These are phyloP conservation scores for Heteropelma amictum DNA, from an alignment of 2,888 invertebrate genomes.

Conservation along the genomic window DNA sequence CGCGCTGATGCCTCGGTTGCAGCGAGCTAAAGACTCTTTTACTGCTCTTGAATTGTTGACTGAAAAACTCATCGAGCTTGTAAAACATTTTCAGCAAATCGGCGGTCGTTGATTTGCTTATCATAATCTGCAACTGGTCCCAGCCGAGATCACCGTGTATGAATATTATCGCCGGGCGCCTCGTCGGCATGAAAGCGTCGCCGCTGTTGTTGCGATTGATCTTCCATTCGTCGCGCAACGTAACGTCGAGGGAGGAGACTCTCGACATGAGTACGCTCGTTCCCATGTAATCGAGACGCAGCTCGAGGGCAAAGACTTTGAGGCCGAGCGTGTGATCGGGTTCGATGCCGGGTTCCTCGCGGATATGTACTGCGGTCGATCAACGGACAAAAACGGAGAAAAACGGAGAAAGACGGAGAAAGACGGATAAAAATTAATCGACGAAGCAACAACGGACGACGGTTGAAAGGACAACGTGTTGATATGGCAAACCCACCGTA, in stretches of 20 bases:
- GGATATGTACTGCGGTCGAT: constrained; percentile 85
- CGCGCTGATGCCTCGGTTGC: constrained; percentile 79
- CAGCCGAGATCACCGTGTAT: constrained; percentile 95
- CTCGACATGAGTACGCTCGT: constrained; percentile 95
- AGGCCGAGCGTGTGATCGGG: constrained; percentile 93
- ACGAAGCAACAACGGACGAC: too few species aligned
- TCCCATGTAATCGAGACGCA: constrained; percentile 98
- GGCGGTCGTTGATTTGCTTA: constrained; percentile 97
- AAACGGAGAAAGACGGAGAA: too few species aligned
- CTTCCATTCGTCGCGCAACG: constrained; percentile 93
- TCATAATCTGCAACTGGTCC: constrained; percentile 98
- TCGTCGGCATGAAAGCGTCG: constrained; percentile 82
- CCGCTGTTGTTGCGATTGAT: constrained; percentile 79
- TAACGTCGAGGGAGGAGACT: constrained; percentile 89
- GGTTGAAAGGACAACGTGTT: too few species aligned
- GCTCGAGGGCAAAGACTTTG: constrained; percentile 90
- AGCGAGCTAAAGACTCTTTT: constrained; percentile 92
- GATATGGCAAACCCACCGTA: constrained; percentile 81
- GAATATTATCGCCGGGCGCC: constrained; percentile 92
- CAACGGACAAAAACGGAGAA: too few species aligned
- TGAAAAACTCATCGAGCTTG: constrained; percentile 98
- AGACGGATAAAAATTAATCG: too few species aligned
- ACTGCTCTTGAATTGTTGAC: constrained; percentile 97
- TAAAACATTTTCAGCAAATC: constrained; percentile 98
- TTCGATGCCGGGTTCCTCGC: constrained; percentile 93